Evolutionary conservation across 2,888 invertebrate genomes (phyloP).

Genomic region (Drosophila mercatorum): DNA sequence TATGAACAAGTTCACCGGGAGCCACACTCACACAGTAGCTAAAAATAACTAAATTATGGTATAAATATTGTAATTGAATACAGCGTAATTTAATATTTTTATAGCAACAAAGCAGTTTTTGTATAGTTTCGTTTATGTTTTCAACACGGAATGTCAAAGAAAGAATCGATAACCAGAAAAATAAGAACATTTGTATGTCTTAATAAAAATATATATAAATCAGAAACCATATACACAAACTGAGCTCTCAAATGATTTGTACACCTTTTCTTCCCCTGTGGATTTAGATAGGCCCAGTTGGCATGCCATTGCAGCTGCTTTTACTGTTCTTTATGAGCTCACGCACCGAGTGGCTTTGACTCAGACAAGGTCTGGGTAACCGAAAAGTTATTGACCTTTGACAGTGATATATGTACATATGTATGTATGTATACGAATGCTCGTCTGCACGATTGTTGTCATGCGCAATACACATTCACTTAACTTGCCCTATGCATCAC

Average conservation of each 20-base stretch:
- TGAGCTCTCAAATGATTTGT: slow-evolving; percentile 24
- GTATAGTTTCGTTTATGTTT: slow-evolving; percentile 64
- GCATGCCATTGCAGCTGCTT: slow-evolving; percentile 26
- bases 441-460: slow-evolving; percentile 26
- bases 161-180: slow-evolving; percentile 25
- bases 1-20: slow-evolving; percentile 21
- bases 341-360: slow-evolving; percentile 23
- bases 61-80: slow-evolving; percentile 61
- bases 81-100: slow-evolving; percentile 68
- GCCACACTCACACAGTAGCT: slow-evolving; percentile 51
- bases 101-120: slow-evolving; percentile 59
- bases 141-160: slow-evolving; percentile 33
- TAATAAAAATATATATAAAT: slow-evolving; percentile 60
- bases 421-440: background rate
- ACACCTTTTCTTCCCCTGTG: slow-evolving; percentile 9
- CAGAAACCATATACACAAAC: slow-evolving; percentile 57
- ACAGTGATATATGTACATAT: slow-evolving; percentile 29
- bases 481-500: slow-evolving; percentile 28
- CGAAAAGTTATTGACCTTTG: slow-evolving; percentile 69
- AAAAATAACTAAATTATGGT: slow-evolving; percentile 61
- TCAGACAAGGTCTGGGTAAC: slow-evolving; percentile 33
- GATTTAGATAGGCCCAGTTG: slow-evolving; percentile 21
- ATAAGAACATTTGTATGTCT: slow-evolving; percentile 48
- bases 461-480: slow-evolving; percentile 47
- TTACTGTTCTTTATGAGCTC: background rate